phyloP scores from a whole-genome alignment of 2,797 vertebrate genomes.

The Sebastes diaconus region DNA sequence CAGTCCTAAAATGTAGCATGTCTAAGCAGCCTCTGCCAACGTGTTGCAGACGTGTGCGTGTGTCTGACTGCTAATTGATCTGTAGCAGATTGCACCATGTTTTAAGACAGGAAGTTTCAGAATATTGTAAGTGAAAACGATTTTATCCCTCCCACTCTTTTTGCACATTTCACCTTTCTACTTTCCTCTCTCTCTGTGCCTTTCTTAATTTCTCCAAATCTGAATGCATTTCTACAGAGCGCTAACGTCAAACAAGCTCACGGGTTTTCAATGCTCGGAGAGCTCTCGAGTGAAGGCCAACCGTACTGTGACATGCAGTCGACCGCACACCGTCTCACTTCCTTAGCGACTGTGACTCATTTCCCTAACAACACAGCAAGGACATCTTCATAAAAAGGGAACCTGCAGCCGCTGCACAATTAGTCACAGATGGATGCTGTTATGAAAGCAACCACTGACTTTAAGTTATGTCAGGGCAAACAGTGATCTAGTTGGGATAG shows the following conservation, averaged over 20 bases:
- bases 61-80: not conserved
- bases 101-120: not conserved
- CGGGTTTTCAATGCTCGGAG: constrained; percentile 4
- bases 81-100: not conserved
- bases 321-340: constrained; percentile 80
- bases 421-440: constrained; percentile 52
- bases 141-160: constrained; percentile 14
- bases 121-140: not conserved
- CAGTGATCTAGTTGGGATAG: not conserved
- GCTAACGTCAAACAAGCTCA: not conserved
- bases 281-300: constrained; percentile 65
- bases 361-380: constrained; percentile 81
- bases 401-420: constrained; percentile 61
- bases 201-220: constrained; percentile 14
- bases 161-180: not conserved
- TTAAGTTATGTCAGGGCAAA: constrained; percentile 36
- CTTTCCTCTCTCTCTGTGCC: not conserved
- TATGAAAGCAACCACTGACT: constrained; percentile 37
- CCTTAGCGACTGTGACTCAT: constrained; percentile 83
- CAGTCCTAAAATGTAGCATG: not conserved
- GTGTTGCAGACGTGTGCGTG: not conserved
- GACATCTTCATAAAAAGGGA: constrained; percentile 62
- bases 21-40: not conserved
- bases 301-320: constrained; percentile 61
- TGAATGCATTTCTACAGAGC: constrained; percentile 2